These are phyloP conservation scores for Bombus sibiricus DNA, from an alignment of 1,140 invertebrate genomes.

Conservation along the genomic window DNA sequence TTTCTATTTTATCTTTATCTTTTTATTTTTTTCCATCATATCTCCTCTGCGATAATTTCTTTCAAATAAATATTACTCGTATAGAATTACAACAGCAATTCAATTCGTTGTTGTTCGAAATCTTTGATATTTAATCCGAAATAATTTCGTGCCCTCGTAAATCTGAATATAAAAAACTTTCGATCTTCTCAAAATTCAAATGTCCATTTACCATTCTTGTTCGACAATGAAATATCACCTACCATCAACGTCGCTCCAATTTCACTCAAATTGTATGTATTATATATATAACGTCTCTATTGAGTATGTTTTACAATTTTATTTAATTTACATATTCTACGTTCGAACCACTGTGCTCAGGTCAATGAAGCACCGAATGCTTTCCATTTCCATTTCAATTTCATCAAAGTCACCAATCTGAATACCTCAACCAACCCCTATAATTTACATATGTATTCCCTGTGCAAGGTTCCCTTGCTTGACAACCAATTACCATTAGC, in stretches of 20 bases:
- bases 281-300: neutral
- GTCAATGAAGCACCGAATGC: neutral
- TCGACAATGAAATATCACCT: neutral
- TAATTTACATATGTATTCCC: neutral
- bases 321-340: neutral
- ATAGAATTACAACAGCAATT: neutral
- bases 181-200: neutral
- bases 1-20: neutral
- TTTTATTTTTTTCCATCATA: neutral
- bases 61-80: neutral
- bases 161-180: neutral
- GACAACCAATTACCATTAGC: slow-evolving; percentile 1
- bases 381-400: slow-evolving; percentile 6
- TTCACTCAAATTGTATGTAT: neutral
- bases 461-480: neutral
- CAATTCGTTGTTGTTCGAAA: neutral
- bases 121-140: neutral
- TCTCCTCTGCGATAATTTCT: neutral
- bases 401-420: neutral
- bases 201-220: neutral
- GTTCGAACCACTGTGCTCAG: neutral
- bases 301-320: neutral
- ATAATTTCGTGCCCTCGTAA: neutral
- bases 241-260: neutral
- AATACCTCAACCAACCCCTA: neutral